Evolutionary conservation across 2,113 vertebrate species (phyloP).

Genomic region (Tamias sibiricus): DNA sequence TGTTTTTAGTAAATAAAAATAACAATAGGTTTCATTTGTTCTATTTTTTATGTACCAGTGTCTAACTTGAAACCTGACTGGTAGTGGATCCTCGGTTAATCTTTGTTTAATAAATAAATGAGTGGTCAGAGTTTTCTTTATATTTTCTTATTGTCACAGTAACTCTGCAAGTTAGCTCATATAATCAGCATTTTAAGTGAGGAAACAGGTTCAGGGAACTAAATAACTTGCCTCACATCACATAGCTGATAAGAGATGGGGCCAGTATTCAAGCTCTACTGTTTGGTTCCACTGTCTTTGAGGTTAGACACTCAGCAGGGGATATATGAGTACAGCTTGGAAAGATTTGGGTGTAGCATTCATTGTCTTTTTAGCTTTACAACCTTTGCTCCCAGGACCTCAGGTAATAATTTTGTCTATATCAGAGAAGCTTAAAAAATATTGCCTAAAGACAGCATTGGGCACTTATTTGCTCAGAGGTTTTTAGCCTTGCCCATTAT

Average conservation of each 20-base stretch:
- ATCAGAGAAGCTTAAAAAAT: slow-evolving; percentile 44
- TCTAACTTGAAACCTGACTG: not conserved
- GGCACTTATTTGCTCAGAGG: slow-evolving; percentile 53
- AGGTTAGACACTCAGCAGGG: not conserved
- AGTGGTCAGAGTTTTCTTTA: slow-evolving; percentile 4
- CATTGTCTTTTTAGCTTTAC: not conserved
- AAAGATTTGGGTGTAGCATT: not conserved
- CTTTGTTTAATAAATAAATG: slow-evolving; percentile 22
- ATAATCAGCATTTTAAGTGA: slow-evolving; percentile 23
- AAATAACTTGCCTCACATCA: slow-evolving; percentile 1
- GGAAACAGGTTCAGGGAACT: slow-evolving; percentile 42
- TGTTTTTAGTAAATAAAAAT: slow-evolving; percentile 31
- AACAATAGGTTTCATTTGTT: not conserved
- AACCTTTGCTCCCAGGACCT: not conserved
- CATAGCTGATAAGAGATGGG: not conserved
- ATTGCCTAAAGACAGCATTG: not conserved
- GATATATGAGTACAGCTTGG: not conserved
- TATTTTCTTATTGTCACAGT: not conserved
- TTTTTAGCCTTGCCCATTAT: slow-evolving; percentile 40
- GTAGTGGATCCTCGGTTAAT: not conserved
- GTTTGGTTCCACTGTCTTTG: not conserved
- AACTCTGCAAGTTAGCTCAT: not conserved
- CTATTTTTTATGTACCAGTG: not conserved
- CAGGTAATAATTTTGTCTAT: not conserved
- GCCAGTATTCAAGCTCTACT: not conserved